A percentile compares a stretch with the other conserved stretches of the same genome.
Evolutionary conservation across 2,888 invertebrate species (phyloP).

Genomic region (Ornithoptera alexandrae): DNA sequence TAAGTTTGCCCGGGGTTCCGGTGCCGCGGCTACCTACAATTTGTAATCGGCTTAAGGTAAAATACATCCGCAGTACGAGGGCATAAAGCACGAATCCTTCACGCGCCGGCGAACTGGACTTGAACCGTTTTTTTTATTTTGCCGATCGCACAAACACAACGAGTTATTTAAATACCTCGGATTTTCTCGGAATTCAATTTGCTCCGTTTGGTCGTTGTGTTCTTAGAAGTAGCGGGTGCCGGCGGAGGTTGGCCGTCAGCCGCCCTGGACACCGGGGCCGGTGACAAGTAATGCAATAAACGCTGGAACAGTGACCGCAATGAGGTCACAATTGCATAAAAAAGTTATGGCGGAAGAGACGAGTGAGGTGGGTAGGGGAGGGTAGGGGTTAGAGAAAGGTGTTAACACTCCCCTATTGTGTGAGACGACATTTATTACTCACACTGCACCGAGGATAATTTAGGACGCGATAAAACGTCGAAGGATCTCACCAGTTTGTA

Average conservation of each 20-base stretch:
- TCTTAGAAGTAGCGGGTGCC: conserved; percentile 16
- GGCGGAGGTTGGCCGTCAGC: background rate
- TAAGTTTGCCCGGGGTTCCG: too few species aligned
- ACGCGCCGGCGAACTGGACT: conserved; percentile 15
- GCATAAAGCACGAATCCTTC: conserved; percentile 6
- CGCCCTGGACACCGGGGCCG: background rate
- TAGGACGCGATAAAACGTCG: conserved; percentile 7
- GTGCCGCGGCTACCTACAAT: background rate
- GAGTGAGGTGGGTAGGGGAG: too few species aligned
- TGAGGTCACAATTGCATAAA: conserved; percentile 19
- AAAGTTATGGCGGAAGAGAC: conserved; percentile 7
- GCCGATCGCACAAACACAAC: conserved; percentile 18
- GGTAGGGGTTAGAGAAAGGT: background rate
- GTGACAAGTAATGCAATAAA: conserved; percentile 20
- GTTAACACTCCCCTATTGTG: conserved; percentile 22
- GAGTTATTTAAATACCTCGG: conserved; percentile 16
- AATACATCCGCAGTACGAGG: background rate
- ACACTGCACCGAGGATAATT: conserved; percentile 1
- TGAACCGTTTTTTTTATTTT: conserved; percentile 7
- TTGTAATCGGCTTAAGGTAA: background rate
- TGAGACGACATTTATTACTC: conserved; percentile 17
- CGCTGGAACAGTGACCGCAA: conserved; percentile 15
- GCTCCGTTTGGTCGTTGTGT: conserved; percentile 17
- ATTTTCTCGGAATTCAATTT: conserved; percentile 23
- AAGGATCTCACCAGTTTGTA: background rate